Evolutionary conservation across 2,797 vertebrate species (phyloP).

Genomic region (Rhadinocentrus ornatus): DNA sequence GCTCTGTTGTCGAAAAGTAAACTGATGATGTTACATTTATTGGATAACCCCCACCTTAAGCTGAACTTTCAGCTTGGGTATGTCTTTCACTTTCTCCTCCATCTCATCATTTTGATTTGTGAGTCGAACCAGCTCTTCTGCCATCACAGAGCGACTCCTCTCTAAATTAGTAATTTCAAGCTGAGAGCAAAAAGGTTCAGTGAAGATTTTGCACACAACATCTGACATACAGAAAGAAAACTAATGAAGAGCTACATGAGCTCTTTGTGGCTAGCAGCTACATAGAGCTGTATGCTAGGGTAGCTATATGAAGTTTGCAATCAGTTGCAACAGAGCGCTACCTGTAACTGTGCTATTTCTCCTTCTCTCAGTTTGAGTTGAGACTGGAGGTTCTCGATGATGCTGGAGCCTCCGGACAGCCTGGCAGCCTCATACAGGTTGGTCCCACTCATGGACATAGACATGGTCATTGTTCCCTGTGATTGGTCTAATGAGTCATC

Average conservation of each 20-base stretch:
- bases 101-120: conserved; percentile 96
- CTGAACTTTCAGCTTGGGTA: conserved; percentile 88
- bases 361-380: conserved; percentile 96
- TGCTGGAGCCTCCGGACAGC: conserved; percentile 93
- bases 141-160: conserved; percentile 94
- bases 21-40: neutral
- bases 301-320: too few relatives aligned
- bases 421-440: conserved; percentile 94
- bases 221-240: neutral
- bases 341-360: conserved; percentile 96
- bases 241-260: too few relatives aligned
- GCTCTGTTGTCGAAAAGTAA: neutral
- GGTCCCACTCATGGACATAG: conserved; percentile 86
- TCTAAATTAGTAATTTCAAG: conserved; percentile 93
- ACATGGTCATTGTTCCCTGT: conserved; percentile 84
- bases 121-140: conserved; percentile 94
- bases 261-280: too few relatives aligned
- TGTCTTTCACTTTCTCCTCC: conserved; percentile 91
- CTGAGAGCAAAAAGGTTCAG: conserved; percentile 67
- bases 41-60: conserved; percentile 84
- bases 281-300: too few relatives aligned
- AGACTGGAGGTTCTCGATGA: conserved; percentile 96
- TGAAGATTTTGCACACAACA: neutral
- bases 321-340: conserved; percentile 45
- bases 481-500: conserved; percentile 91